Conservation (phyloP, 2,113 vertebrate species). For the Motacilla tschutschensis region DNA sequence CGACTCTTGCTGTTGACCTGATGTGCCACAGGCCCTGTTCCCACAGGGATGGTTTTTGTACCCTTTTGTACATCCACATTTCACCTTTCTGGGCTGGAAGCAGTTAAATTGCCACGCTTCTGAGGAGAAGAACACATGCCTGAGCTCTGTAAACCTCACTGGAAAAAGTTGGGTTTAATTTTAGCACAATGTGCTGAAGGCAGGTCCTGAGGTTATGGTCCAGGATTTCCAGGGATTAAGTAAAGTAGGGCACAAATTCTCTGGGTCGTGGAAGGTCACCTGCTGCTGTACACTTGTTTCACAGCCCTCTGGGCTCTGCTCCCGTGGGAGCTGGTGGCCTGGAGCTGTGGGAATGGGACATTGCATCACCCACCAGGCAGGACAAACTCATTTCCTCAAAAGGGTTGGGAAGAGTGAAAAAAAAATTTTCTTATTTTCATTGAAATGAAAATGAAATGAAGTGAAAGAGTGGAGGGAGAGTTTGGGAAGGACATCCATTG, state of each 20-base stretch:
- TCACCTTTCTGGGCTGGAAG: not conserved
- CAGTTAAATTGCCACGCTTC: conserved; percentile 4
- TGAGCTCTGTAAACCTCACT: conserved; percentile 30
- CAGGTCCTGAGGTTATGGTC: conserved; percentile 52
- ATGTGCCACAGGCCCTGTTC: not conserved
- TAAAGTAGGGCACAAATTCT: conserved; percentile 56
- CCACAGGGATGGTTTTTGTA: not conserved
- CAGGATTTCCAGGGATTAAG: conserved; percentile 66
- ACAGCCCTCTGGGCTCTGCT: not conserved
- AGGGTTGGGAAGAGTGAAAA: not conserved
- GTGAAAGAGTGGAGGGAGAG: not conserved
- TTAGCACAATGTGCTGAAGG: conserved; percentile 33
- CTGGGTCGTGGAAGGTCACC: conserved; percentile 33
- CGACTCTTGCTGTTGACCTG: not conserved
- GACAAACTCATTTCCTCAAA: not conserved
- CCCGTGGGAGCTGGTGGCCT: not conserved
- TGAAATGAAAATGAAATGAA: not conserved
- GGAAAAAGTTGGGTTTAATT: conserved; percentile 56
- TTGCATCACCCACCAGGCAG: not conserved
- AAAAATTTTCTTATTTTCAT: not conserved
- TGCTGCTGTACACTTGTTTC: not conserved
- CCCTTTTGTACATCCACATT: not conserved
- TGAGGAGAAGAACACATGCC: not conserved
- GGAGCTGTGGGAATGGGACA: not conserved
- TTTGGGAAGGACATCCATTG: not conserved